Percentiles rank a stretch among this genome's conserved stretches.
Evolutionary conservation across 2,888 invertebrate genomes (phyloP).

Genomic region (Heteropelma amictum): DNA sequence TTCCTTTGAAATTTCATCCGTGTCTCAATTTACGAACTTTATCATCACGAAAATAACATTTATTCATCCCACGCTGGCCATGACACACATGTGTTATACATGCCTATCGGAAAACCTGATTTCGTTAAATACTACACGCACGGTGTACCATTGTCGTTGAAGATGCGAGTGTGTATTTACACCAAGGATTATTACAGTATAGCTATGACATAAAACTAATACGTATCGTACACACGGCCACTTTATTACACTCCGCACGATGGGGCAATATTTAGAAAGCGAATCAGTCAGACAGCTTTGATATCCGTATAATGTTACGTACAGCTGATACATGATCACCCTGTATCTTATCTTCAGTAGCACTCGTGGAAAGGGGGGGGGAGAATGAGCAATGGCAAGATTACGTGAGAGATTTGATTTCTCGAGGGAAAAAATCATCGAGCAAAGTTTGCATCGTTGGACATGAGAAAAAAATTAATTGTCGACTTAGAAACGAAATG

Average conservation of each 20-base stretch:
- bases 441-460: no score
- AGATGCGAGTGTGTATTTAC: background rate
- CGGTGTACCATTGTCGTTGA: slow-evolving; percentile 1
- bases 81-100: slow-evolving; percentile 35
- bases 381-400: background rate
- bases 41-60: no score
- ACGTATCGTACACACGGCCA: slow-evolving; percentile 28
- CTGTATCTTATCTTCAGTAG: slow-evolving; percentile 16
- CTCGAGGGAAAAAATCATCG: no score
- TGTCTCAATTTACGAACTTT: no score
- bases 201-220: slow-evolving; percentile 6
- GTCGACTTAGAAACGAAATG: no score
- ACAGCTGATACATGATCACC: slow-evolving; percentile 45
- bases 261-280: slow-evolving; percentile 69
- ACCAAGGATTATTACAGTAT: slow-evolving; percentile 24
- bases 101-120: slow-evolving; percentile 24
- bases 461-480: no score
- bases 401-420: no score
- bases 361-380: background rate
- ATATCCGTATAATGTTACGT: slow-evolving; percentile 44
- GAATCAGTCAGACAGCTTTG: slow-evolving; percentile 56
- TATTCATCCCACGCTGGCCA: slow-evolving; percentile 1
- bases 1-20: no score
- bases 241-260: slow-evolving; percentile 24
- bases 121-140: slow-evolving; percentile 24